Evolutionary conservation across 2,797 vertebrate genomes (phyloP).

Genomic region (Sibirionetta formosa): DNA sequence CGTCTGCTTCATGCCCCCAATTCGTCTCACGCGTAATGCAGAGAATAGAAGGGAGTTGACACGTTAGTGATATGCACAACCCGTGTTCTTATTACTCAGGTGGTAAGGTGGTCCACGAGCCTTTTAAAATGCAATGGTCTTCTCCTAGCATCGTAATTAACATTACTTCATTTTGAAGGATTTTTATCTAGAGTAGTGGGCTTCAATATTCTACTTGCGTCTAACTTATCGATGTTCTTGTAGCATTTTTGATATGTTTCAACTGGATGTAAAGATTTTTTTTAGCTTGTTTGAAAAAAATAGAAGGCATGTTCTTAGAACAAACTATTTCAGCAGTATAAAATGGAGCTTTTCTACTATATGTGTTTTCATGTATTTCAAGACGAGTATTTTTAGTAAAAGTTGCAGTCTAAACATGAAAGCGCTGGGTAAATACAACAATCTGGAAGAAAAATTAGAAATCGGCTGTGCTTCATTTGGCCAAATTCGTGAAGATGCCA

Average conservation of each 20-base stretch:
- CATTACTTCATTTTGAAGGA: neutral
- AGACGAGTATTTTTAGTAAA: constrained; percentile 45
- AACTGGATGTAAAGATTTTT: neutral
- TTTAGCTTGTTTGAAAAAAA: neutral
- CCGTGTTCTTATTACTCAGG: neutral
- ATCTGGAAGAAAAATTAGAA: constrained; percentile 13
- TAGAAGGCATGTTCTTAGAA: neutral
- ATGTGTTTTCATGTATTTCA: neutral
- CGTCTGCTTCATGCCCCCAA: fast-evolving
- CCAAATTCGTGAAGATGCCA: neutral
- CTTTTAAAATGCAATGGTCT: neutral
- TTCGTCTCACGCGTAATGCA: neutral
- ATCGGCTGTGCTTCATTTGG: neutral
- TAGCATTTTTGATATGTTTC: neutral
- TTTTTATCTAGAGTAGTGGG: neutral
- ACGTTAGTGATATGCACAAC: neutral
- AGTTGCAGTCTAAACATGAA: constrained; percentile 14
- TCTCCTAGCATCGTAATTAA: neutral
- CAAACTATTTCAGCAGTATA: neutral
- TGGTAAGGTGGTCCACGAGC: neutral
- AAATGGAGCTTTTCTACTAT: neutral
- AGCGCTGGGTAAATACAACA: constrained; percentile 1
- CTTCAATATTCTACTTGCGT: neutral
- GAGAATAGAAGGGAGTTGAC: neutral
- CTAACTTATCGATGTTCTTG: neutral